Evolutionary conservation across 1,140 invertebrate genomes (phyloP), one percentile per base, ranked within the genome.

Genomic region (Frieseomelitta varia): DNA sequence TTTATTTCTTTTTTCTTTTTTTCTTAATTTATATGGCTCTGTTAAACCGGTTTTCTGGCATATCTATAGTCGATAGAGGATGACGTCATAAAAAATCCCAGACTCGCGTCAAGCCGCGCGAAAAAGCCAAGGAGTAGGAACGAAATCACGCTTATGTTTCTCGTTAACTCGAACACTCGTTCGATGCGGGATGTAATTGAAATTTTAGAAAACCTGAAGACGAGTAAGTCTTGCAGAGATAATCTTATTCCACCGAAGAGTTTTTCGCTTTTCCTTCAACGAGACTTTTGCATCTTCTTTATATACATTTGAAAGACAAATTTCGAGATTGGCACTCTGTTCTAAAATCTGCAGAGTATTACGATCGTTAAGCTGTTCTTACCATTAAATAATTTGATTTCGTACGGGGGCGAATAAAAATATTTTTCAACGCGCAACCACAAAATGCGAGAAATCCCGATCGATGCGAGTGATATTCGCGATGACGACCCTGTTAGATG

Each of bases 81-180:
- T 82, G 81, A 82, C 55, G 81, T 82, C 73, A 82, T 14, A 47
- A 75, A 68, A 83, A 68, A 72, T 73, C 68, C n/a, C 34, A 39
- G 63, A 21, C 47, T 67, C 67, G n/a, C 72, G 80, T 75, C 47
- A 75, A 74, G 30, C 21, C 1, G 51, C 21, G 27, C 65, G 65
- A 55, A 79, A 75, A 65, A 47, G 30, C 47, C 24, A 55, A n/a
- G 21, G 55, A 14, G 53, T n/a, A 53, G n/a, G 81, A 27, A 10
- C 58, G 61, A 56, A 82, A 77, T 82, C 81, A 68, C 51, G 74
- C 77, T 68, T 76, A 69, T 47, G 73, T 68, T 82, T 76, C 80
- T 82, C 80, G 47, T 68, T 82, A 82, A 76, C 4, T 47, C 39
- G 72, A 56, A 75, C 80, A 65, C 58, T 1, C 30, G 67, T 75